Evolutionary conservation across 2,797 vertebrate genomes (phyloP), one percentile per base, ranked within the genome.

Genomic region (Chloroceryle inda): DNA sequence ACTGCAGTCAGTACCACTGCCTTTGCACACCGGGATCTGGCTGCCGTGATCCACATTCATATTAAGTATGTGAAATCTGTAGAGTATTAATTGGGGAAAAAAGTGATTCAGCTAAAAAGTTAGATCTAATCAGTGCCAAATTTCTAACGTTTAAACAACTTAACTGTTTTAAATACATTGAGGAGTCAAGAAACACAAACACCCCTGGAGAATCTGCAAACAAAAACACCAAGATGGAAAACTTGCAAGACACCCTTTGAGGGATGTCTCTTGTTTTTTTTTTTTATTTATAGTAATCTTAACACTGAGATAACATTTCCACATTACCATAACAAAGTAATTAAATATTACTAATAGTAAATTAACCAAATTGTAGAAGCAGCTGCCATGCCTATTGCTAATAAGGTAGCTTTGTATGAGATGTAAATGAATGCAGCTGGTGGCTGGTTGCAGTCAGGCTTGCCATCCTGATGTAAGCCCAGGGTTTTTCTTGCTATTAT

Each of bases 31-130:
- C 3, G 3, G 1, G 47, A 33, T 55, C 58, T 9, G 49, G 31
- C 62, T 17, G n/a, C 44, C 8, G 0, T 9, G 15, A 11, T 2
- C 20, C 61, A 14, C 31, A 1, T 21, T 49, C 23, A 18, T 35
- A 23, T 11, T 13, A 47, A 53, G 26, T 9, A 4, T 59, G 38
- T 23, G 13, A 68, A 38, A 53, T 35, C 62, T 23, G 1, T 23
- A 13, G 7, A 13, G 35, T 31, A 47, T 64, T 83, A 74, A 47
- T 0, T 33, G 21, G 23, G 64, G 31, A 5, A 17, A 53, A 29
- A 33, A 18, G 53, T 26, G 44, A 74, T 69, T 59, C 14, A 53
- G 7, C 23, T 29, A 13, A 58, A 71, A 29, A 52, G 22, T 22
- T 49, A 26, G 11, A 50, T 56, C 47, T 56, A 37, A 56, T 2